Conservation (phyloP, 2,113 vertebrate species). For the Gulo gulo region DNA sequence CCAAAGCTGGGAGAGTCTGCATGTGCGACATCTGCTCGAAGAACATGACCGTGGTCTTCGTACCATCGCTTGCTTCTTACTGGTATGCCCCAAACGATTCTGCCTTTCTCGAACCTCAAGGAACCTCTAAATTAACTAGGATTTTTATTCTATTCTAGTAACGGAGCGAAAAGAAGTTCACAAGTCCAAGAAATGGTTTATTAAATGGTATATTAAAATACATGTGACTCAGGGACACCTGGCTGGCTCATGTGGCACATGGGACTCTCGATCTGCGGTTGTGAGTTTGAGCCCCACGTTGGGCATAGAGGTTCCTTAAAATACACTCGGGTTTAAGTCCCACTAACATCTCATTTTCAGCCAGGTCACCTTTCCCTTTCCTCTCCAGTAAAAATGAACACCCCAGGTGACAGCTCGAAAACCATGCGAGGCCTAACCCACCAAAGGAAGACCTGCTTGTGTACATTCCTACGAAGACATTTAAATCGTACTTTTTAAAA, state of each 20-base stretch:
- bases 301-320: neutral
- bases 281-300: neutral
- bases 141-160: neutral
- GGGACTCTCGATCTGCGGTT: neutral
- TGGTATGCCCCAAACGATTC: rapidly evolving
- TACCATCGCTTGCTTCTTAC: rapidly evolving
- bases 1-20: too few species aligned
- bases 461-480: rapidly evolving
- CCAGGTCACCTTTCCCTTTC: neutral
- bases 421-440: too few species aligned
- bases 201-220: neutral
- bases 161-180: neutral
- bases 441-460: neutral
- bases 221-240: neutral
- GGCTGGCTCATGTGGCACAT: neutral
- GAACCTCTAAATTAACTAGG: neutral
- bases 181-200: neutral
- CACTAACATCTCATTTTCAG: neutral
- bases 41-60: rapidly evolving
- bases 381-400: neutral
- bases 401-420: neutral
- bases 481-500: neutral
- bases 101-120: neutral
- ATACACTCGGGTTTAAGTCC: neutral
- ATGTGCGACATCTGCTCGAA: rapidly evolving